Percentiles rank a stretch among this genome's conserved stretches.
Evolutionary conservation across 2,797 vertebrate genomes (phyloP).

Genomic region (Echiichthys vipera): DNA sequence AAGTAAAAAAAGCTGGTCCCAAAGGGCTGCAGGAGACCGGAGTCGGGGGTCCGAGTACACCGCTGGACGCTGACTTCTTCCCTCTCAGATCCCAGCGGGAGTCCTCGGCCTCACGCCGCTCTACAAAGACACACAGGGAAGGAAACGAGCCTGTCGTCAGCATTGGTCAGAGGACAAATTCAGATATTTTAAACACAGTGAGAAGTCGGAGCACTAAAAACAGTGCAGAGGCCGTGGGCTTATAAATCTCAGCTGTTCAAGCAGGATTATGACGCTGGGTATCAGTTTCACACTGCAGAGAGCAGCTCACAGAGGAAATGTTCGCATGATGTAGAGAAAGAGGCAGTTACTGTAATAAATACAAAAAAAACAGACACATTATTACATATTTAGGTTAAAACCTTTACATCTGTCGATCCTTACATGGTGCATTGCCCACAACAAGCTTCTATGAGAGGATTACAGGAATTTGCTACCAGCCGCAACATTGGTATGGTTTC

Average conservation of each 20-base stretch:
- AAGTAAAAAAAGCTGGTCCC: constrained; percentile 40
- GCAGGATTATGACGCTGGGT: constrained; percentile 10
- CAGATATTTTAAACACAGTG: constrained; percentile 29
- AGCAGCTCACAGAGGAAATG: constrained; percentile 21
- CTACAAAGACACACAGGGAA: constrained; percentile 53
- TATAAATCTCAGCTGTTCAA: constrained; percentile 40
- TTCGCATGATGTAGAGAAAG: constrained; percentile 11
- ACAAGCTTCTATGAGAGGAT: too few relatives aligned
- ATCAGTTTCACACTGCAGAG: constrained; percentile 55
- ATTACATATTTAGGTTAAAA: not conserved
- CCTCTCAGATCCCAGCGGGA: constrained; percentile 41
- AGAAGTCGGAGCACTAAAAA: constrained; percentile 23
- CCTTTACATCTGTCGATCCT: not conserved
- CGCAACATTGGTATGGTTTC: too few relatives aligned
- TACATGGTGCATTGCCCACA: not conserved
- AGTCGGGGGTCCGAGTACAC: constrained; percentile 11
- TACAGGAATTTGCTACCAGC: too few relatives aligned
- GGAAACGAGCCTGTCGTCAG: not conserved
- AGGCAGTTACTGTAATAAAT: not conserved
- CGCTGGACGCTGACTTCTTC: constrained; percentile 25
- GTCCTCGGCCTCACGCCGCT: constrained; percentile 24
- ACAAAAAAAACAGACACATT: not conserved
- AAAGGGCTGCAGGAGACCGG: not conserved
- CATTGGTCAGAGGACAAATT: constrained; percentile 15
- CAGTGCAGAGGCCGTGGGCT: not conserved